Conservation (phyloP, 2,113 vertebrate genomes). For the Burhinus bistriatus region DNA sequence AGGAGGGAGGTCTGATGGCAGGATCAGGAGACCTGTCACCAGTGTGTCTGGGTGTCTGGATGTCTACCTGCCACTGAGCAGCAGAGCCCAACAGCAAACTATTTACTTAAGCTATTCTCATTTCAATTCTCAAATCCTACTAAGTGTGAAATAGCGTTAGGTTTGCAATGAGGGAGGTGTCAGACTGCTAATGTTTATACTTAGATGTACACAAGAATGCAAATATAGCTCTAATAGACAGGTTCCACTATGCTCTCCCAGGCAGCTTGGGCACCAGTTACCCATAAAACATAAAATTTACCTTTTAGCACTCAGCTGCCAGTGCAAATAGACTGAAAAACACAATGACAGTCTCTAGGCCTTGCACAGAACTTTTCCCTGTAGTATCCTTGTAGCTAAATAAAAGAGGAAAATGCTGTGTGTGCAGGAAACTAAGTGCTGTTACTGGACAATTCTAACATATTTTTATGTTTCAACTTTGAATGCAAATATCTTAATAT, state of each 20-base stretch:
- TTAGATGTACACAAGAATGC: background rate
- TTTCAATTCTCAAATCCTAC: slow-evolving; percentile 27
- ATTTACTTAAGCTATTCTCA: background rate
- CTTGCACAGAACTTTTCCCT: background rate
- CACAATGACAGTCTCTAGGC: background rate
- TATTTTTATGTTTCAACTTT: background rate
- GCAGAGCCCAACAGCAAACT: background rate
- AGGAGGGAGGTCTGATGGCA: background rate
- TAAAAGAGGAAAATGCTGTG: background rate
- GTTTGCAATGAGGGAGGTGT: background rate
- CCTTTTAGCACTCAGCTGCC: background rate
- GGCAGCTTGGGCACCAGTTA: background rate
- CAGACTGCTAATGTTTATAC: slow-evolving; percentile 1
- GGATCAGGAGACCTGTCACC: background rate
- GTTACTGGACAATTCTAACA: background rate
- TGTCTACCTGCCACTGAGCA: background rate
- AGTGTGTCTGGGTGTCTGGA: background rate
- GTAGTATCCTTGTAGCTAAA: background rate
- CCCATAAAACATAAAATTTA: background rate
- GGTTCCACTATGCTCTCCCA: background rate
- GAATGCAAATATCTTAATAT: background rate
- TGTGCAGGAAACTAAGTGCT: background rate
- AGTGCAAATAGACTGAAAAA: background rate
- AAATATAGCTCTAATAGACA: background rate
- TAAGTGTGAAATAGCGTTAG: slow-evolving; percentile 48